These are phyloP conservation scores for Madoqua kirkii DNA, from an alignment of 2,113 vertebrate species.

Conservation along the genomic window DNA sequence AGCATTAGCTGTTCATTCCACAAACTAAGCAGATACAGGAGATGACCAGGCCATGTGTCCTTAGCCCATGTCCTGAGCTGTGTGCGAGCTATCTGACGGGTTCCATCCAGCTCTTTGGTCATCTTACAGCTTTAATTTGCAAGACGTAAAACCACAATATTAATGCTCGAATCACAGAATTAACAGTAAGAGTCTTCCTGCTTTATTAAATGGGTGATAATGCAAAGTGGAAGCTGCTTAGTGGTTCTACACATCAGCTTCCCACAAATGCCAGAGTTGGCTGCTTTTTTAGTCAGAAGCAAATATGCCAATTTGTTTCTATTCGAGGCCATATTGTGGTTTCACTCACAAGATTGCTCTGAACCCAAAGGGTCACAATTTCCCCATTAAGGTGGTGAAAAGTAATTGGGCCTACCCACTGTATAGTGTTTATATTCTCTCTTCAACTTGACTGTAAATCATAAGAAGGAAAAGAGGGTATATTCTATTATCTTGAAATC, in stretches of 20 bases:
- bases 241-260: constrained; percentile 48
- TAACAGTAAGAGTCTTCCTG: constrained; percentile 55
- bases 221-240: constrained; percentile 60
- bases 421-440: background rate
- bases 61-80: background rate
- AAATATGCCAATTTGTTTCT: background rate
- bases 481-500: background rate
- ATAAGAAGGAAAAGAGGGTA: background rate
- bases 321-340: constrained; percentile 62
- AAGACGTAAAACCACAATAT: constrained; percentile 56
- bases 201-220: constrained; percentile 48
- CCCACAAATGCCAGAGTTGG: constrained; percentile 44
- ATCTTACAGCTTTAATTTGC: constrained; percentile 51
- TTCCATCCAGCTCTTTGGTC: background rate
- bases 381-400: constrained; percentile 51
- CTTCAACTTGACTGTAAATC: constrained; percentile 9
- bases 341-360: constrained; percentile 42
- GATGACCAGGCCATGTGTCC: background rate
- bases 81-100: background rate
- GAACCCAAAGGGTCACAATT: constrained; percentile 53
- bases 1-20: accelerated
- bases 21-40: background rate
- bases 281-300: constrained; percentile 23
- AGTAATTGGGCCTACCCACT: constrained; percentile 56
- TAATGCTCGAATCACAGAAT: constrained; percentile 65